A percentile compares a stretch with the other conserved stretches of the same genome.
These are phyloP conservation scores for Ianthella basta DNA, from an alignment of 37 sponge, comb jelly and placozoan genomes.

Conservation along the genomic window DNA sequence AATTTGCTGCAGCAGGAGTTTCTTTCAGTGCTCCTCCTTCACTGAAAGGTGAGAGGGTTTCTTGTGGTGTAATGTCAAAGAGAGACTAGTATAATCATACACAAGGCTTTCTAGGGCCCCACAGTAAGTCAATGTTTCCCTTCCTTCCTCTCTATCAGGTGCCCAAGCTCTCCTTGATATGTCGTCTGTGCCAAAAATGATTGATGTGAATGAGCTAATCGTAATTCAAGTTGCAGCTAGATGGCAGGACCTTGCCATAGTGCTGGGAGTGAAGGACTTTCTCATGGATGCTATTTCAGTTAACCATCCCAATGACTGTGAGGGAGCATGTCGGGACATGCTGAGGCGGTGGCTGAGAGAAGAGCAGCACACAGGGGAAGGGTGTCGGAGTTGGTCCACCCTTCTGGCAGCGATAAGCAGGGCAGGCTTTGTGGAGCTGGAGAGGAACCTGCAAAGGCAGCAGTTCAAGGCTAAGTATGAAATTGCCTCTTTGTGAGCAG, in stretches of 20 bases:
- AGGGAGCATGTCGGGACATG: background rate
- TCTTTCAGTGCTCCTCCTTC: background rate
- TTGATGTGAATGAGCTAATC: background rate
- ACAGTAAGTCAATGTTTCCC: too few species aligned
- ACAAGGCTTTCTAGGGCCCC: too few species aligned
- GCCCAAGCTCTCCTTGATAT: background rate
- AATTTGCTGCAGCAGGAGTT: too few species aligned
- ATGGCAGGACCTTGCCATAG: background rate
- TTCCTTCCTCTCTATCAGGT: background rate
- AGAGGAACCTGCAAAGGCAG: background rate
- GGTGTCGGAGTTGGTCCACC: background rate
- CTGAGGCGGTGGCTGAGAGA: background rate
- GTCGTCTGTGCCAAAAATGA: background rate
- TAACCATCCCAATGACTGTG: background rate
- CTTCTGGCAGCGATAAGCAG: background rate
- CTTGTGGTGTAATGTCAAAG: too few species aligned
- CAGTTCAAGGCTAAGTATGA: background rate
- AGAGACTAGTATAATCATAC: too few species aligned
- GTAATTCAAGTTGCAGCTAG: background rate
- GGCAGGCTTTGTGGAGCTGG: background rate
- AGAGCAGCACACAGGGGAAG: background rate
- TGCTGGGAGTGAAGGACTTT: background rate
- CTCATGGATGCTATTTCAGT: background rate
- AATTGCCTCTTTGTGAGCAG: background rate
- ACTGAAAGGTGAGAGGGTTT: too few species aligned